Conservation (phyloP, 2,113 vertebrate genomes). For the Amphilophus citrinellus region DNA sequence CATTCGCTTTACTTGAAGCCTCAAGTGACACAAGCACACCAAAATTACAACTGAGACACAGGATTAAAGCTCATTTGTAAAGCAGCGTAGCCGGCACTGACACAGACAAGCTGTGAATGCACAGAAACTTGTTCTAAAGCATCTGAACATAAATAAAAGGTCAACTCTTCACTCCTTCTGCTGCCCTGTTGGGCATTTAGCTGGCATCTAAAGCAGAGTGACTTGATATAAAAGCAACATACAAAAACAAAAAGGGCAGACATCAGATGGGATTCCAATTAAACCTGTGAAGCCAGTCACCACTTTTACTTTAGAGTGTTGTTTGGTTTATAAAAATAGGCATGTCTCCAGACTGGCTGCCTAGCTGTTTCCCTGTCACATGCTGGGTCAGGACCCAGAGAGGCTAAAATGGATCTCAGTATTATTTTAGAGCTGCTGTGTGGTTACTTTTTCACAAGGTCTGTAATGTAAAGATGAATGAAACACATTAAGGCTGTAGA, state of each 20-base stretch:
- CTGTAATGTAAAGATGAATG: conserved; percentile 10
- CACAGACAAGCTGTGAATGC: neutral
- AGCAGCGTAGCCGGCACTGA: neutral
- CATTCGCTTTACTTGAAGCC: neutral
- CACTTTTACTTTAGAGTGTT: conserved; percentile 25
- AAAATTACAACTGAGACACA: neutral
- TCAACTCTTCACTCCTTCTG: neutral
- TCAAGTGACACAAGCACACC: neutral
- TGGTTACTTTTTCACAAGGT: conserved; percentile 6
- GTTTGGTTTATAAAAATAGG: conserved; percentile 49
- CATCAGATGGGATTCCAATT: conserved; percentile 25
- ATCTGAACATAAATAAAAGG: neutral
- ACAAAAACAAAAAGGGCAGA: neutral
- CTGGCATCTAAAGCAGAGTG: conserved; percentile 4
- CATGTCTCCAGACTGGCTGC: conserved; percentile 7
- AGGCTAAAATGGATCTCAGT: conserved; percentile 51
- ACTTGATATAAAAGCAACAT: neutral
- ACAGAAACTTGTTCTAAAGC: neutral
- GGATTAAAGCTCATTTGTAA: neutral
- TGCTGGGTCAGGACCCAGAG: conserved; percentile 33
- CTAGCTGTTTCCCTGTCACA: conserved; percentile 30
- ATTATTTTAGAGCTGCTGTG: conserved; percentile 26
- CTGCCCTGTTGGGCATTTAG: neutral
- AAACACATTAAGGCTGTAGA: neutral
- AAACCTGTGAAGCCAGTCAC: conserved; percentile 34